Evolutionary conservation across 2,113 vertebrate species (phyloP), one percentile per base, ranked within the genome.

Genomic region (Asarcornis scutulata): DNA sequence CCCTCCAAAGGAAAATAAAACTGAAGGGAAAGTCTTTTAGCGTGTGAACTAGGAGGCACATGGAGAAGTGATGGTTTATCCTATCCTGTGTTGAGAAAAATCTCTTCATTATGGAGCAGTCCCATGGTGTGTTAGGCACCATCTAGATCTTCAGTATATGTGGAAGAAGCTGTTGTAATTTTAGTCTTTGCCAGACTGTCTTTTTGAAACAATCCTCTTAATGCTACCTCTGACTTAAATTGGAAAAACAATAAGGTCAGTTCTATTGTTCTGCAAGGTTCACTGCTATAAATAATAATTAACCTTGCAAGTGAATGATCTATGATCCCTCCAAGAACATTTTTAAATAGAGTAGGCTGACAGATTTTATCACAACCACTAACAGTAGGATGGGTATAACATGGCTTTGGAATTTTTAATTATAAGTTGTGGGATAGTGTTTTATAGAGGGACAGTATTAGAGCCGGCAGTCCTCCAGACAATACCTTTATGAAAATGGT

Each of bases 391-490:
- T 88, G 74, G 38, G 46, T 86, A 32, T 60, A 83, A 62, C 14
- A 36, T 32, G 36, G 7, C 73, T 84, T 92, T 34, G 77, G 73
- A 72, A 89, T 64, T 93, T 85, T 74, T 91, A 96, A 93, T 93
- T 86, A 92, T 34, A 59, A 83, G 73, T 69, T 55, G 17, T 17
- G 27, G 38, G 17, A n/a, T 42, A 27, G 1, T 85, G 25, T 23
- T 48, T 55, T 81, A 13, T 69, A 29, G 55, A 17, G 11, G 64
- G 68, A 44, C 52, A 36, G 4, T 31, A 34, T 62, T 60, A 68
- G 36, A 76, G 31, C 17, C 17, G 59, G 25, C 3, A 36, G 17
- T 80, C 22, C 40, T 73, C 71, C 82, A 58, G 20, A 32, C 60
- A 46, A 38, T 17, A 32, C 9, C 32, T 50, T n/a, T 13, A 9